Conservation (phyloP, 2,888 invertebrate genomes). For the Latrodectus elegans region DNA sequence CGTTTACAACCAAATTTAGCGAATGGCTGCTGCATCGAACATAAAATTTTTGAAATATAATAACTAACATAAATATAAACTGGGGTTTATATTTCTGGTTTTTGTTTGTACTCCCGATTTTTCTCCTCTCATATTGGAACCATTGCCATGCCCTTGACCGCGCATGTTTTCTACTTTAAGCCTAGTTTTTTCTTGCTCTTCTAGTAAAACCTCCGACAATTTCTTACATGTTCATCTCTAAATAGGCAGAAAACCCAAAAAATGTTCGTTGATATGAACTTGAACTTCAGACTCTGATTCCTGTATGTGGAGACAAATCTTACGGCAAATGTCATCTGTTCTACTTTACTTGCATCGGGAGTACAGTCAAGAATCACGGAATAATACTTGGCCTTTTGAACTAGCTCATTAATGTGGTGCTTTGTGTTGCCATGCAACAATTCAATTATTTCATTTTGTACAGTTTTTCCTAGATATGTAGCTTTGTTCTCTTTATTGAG, state of each 20-base stretch:
- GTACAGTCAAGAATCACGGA: too few relatives aligned
- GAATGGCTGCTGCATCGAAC: neutral
- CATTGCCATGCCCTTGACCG: too few relatives aligned
- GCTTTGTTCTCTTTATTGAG: too few relatives aligned
- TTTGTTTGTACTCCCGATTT: neutral
- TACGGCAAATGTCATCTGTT: constrained; percentile 10
- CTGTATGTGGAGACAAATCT: neutral
- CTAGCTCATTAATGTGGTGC: too few relatives aligned
- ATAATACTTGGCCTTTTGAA: too few relatives aligned
- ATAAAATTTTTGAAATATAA: too few relatives aligned
- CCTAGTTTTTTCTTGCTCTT: too few relatives aligned
- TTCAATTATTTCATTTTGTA: too few relatives aligned
- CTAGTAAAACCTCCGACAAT: neutral
- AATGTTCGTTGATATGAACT: constrained; percentile 2
- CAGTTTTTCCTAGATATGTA: too few relatives aligned
- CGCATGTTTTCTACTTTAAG: too few relatives aligned
- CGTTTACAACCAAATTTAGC: constrained; percentile 1
- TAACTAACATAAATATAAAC: too few relatives aligned
- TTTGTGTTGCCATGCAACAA: too few relatives aligned
- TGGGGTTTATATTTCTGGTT: neutral
- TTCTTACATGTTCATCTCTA: neutral
- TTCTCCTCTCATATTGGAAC: neutral
- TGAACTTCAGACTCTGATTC: neutral
- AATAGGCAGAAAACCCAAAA: constrained; percentile 9
- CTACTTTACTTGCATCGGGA: constrained; percentile 2